Evolutionary conservation across 2,888 invertebrate species (phyloP).

Genomic region (Heteropelma amictum): DNA sequence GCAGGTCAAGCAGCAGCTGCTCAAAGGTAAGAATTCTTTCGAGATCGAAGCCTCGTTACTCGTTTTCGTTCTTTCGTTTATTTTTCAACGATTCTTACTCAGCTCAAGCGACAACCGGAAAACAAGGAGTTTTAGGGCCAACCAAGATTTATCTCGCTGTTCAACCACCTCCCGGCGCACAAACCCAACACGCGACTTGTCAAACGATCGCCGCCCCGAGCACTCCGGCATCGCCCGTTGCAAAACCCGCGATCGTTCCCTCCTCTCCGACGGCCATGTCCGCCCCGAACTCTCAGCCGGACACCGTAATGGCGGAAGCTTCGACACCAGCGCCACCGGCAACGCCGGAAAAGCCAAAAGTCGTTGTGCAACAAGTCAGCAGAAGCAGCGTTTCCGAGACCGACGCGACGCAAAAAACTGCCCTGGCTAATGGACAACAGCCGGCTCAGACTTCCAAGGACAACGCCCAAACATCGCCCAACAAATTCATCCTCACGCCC

Average conservation of each 20-base stretch:
- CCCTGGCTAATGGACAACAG: slow-evolving; percentile 74
- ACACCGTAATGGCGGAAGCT: slow-evolving; percentile 71
- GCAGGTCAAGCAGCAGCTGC: slow-evolving; percentile 92
- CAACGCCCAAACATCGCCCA: slow-evolving; percentile 72
- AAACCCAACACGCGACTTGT: slow-evolving; percentile 45
- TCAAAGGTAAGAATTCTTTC: slow-evolving; percentile 91
- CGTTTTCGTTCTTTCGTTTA: background rate
- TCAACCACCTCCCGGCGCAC: slow-evolving; percentile 81
- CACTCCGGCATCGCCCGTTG: slow-evolving; percentile 40
- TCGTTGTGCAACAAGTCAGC: slow-evolving; percentile 74
- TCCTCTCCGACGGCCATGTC: slow-evolving; percentile 40
- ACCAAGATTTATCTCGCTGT: slow-evolving; percentile 92
- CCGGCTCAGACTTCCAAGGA: slow-evolving; percentile 73
- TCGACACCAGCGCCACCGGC: slow-evolving; percentile 60
- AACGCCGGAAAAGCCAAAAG: slow-evolving; percentile 73
- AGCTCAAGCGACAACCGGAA: slow-evolving; percentile 93
- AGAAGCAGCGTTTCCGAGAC: slow-evolving; percentile 66
- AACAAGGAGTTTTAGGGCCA: slow-evolving; percentile 90
- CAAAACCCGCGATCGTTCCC: slow-evolving; percentile 61
- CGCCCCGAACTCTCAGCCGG: slow-evolving; percentile 26
- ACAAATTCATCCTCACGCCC: slow-evolving; percentile 92
- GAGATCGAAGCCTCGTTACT: background rate
- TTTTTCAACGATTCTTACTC: slow-evolving; percentile 40
- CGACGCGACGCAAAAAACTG: slow-evolving; percentile 66
- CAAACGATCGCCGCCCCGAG: slow-evolving; percentile 53